phyloP scores from a whole-genome alignment of 2,113 vertebrate genomes.

The Reinhardtius hippoglossoides region DNA sequence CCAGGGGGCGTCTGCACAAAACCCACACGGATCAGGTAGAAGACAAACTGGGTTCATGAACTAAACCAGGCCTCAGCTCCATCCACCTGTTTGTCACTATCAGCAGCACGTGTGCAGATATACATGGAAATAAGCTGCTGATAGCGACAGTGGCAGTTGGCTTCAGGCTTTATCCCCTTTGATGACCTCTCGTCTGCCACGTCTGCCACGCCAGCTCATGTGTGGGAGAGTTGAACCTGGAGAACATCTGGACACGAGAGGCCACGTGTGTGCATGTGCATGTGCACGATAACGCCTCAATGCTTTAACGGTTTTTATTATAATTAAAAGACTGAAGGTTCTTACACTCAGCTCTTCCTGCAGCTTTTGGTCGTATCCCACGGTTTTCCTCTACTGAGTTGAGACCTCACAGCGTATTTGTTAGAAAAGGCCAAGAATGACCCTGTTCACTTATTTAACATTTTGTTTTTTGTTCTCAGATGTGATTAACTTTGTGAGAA shows the following conservation, averaged over 20 bases:
- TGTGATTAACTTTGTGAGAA: too few species aligned
- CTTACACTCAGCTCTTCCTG: too few species aligned
- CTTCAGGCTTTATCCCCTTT: background rate
- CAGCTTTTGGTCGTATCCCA: background rate
- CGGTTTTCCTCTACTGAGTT: background rate
- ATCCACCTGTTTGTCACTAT: conserved; percentile 6
- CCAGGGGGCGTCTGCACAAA: conserved; percentile 87
- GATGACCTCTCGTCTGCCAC: background rate
- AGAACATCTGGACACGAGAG: conserved; percentile 64
- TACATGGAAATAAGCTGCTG: conserved; percentile 65
- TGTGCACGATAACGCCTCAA: background rate
- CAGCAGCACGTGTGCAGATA: conserved; percentile 35
- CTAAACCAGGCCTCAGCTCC: conserved; percentile 1
- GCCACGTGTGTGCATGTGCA: conserved; percentile 25
- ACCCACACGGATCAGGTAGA: background rate
- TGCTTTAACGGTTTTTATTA: background rate
- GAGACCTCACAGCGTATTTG: background rate
- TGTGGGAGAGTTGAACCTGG: conserved; percentile 65
- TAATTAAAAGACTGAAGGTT: too few species aligned
- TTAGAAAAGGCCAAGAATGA: background rate
- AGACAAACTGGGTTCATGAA: background rate
- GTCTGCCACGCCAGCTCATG: conserved; percentile 21
- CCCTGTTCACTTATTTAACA: too few species aligned
- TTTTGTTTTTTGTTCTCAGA: too few species aligned
- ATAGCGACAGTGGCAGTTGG: conserved; percentile 55